Conservation (phyloP, 2,888 invertebrate genomes). For the Phyto melanocephala region DNA sequence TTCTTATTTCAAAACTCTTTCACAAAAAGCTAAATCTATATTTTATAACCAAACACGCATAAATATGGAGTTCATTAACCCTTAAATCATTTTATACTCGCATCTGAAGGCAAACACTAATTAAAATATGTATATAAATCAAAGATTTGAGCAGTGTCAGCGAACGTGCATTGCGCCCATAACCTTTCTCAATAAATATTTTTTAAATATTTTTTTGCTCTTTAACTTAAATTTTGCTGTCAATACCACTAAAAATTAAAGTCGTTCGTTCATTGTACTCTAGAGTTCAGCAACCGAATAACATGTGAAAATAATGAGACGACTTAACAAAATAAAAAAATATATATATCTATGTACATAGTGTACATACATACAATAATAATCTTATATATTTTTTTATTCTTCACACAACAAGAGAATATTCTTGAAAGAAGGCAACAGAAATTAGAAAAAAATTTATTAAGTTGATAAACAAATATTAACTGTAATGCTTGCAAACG, state of each 20-base stretch:
- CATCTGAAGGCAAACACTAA: background rate
- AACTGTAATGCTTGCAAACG: too few species aligned
- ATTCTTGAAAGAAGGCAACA: too few species aligned
- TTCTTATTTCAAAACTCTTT: too few species aligned
- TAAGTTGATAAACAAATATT: too few species aligned
- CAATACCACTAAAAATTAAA: constrained; percentile 37
- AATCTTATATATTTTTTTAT: background rate
- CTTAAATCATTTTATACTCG: background rate
- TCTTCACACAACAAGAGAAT: background rate
- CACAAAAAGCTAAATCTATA: too few species aligned
- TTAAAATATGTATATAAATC: background rate
- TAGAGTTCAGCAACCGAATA: constrained; percentile 36
- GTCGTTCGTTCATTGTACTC: constrained; percentile 39
- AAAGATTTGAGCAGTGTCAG: background rate
- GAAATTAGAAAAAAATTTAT: background rate
- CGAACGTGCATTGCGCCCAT: background rate
- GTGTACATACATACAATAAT: background rate
- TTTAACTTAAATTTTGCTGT: constrained; percentile 20
- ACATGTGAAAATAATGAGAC: constrained; percentile 13
- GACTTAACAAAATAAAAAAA: background rate
- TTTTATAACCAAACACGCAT: too few species aligned
- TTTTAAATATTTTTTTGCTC: background rate
- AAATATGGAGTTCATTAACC: background rate
- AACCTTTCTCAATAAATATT: constrained; percentile 39
- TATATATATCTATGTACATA: background rate